These are phyloP conservation scores for Oreohelix idahoensis DNA, from an alignment of 1,140 invertebrate species.

Conservation along the genomic window DNA sequence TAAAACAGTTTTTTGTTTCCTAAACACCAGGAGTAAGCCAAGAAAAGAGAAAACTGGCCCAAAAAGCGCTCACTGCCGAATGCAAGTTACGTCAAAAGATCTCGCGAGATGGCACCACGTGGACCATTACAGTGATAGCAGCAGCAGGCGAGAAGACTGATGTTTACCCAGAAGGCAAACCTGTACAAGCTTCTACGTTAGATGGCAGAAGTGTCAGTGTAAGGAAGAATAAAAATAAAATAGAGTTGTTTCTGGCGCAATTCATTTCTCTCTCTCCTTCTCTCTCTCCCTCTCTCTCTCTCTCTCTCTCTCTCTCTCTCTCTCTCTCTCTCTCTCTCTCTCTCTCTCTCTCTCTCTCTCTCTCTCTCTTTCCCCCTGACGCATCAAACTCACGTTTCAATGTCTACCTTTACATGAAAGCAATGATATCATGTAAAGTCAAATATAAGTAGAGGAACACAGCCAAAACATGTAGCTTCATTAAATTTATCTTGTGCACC, in stretches of 20 bases:
- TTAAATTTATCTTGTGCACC: too few relatives aligned
- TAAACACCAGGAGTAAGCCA: neutral
- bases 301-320: too few relatives aligned
- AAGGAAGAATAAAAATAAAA: too few relatives aligned
- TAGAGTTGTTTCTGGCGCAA: neutral
- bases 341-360: neutral
- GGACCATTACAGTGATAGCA: neutral
- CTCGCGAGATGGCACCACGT: neutral
- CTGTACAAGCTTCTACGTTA: neutral
- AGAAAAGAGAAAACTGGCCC: slow-evolving; percentile 22
- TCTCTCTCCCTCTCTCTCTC: too few relatives aligned
- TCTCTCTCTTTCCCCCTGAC: neutral
- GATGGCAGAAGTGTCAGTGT: slow-evolving; percentile 28
- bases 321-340: too few relatives aligned
- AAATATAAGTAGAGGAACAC: too few relatives aligned
- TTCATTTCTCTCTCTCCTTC: neutral
- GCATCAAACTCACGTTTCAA: too few relatives aligned
- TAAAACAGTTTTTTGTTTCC: neutral
- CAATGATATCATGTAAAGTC: too few relatives aligned
- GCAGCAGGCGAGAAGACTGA: slow-evolving; percentile 21
- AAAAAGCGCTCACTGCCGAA: neutral
- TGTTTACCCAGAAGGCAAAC: slow-evolving; percentile 9
- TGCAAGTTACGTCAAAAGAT: neutral
- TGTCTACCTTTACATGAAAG: too few relatives aligned
- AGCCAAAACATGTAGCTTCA: too few relatives aligned